Evolutionary conservation across 2,888 invertebrate genomes (phyloP).

Genomic region (Syrphus vitripennis): DNA sequence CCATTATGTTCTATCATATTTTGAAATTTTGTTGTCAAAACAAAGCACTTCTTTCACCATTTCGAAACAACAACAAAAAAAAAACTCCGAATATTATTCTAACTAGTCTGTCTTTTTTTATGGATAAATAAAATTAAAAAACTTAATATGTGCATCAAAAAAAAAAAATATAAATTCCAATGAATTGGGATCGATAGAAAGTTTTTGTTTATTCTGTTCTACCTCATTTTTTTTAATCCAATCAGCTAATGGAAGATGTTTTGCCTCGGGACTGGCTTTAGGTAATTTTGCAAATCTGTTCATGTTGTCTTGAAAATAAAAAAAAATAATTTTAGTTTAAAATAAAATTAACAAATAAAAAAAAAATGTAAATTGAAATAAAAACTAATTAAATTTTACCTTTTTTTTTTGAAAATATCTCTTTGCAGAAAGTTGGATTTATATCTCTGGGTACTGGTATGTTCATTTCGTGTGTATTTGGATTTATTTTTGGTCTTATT

Average conservation of each 20-base stretch:
- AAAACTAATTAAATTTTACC: not conserved
- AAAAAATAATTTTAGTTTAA: not conserved
- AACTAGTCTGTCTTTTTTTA: not conserved
- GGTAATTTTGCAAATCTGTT: not conserved
- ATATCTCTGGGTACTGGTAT: slow-evolving; percentile 87
- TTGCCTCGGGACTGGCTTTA: not conserved
- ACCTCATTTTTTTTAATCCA: not conserved
- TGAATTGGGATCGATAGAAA: not conserved
- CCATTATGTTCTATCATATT: too few species aligned
- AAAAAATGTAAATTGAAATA: not conserved
- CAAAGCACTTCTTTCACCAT: not conserved
- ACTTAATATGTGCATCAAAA: not conserved
- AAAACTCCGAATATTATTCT: too few species aligned
- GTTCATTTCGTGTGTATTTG: slow-evolving; percentile 88
- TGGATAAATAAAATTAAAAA: not conserved
- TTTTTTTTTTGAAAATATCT: not conserved
- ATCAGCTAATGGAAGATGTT: not conserved
- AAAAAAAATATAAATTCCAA: not conserved
- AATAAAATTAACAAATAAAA: not conserved
- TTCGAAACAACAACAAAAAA: not conserved
- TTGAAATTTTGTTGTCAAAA: not conserved
- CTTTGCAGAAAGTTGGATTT: slow-evolving; percentile 85
- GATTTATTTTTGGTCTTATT: slow-evolving; percentile 90
- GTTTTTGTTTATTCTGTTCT: not conserved
- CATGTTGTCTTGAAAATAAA: not conserved